Evolutionary conservation across 1,140 invertebrate genomes (phyloP), one percentile per base, ranked within the genome.

Genomic region (Drosophila sechellia): DNA sequence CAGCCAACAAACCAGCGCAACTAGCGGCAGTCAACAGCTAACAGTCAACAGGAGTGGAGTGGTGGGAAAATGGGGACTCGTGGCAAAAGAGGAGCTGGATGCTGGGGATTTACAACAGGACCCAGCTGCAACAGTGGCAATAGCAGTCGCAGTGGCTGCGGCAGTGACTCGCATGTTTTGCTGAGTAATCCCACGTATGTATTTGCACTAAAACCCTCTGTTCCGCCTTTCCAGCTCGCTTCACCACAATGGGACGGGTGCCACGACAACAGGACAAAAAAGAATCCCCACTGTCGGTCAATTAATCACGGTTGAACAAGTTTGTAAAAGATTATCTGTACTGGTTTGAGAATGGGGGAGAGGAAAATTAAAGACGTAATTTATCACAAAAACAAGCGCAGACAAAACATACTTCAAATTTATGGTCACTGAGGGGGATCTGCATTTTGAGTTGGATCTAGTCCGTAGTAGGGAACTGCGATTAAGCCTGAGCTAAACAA

Each of bases 1-100:
- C 58, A 72, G 49, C 59, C 79, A 71, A 76, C 75, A 79, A 84
- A 76, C 76, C 71, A 85, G 69, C 83, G 69, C 78, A 81, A 87
- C 81, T 83, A 87, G 79, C 81, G 61, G 83, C 81, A 86, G 79
- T 86, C 81, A 86, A 86, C 83, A 86, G 75, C 79, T 79, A 87
- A 86, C 83, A 86, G 81, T 87, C 83, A 87, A 79, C 81, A 72
- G 10, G 2, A 31, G 31, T 57, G 57, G 46, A 34, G 39, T 27
- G 46, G n/a, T n/a, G 46, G 46, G 22, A 15, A 31, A 10, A 22
- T 3, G 35, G 12, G 27, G 27, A 25, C 1, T 25, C 12, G 22
- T 5, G 13, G 12, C 45, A 25, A 8, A 20, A 17, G 46, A n/a
- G 40, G 11, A 6, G 27, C 54, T 54, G 70, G 69, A 55, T 76